Base-by-base conservation (phyloP, 2,888 invertebrate species). In the Bhutanitis thaidina region DNA sequence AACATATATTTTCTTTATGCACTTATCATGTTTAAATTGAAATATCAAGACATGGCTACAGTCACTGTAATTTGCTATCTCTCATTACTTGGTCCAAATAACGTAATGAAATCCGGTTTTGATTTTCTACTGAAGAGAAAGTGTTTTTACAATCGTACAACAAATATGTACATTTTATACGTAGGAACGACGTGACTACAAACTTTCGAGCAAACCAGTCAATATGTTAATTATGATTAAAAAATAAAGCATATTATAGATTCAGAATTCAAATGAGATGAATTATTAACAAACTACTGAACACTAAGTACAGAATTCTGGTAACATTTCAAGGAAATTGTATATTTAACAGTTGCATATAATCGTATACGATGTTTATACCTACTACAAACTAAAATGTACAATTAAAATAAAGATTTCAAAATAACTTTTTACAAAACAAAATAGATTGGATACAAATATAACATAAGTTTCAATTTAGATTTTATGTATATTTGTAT, bases 31-130 rank as follows among this genome's bases (percentile, higher is more conserved):
- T 36, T 46, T 35, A 40, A 41, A 46, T 46, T 44, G 16, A 27
- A 45, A n/a, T 43, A 35, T 9, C 35, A 29, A 8, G 32, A 7
- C 29, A 40, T 36, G 36, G 16, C 37, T 20, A 29, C 8, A 46
- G 9, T 40, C 37, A 12, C 16, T 43, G 43, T 38, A 51, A 46
- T 52, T 36, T 27, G 30, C 34, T 41, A 29, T 52, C 41, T 47
- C 13, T 37, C 27, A 15, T 44, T 34, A 15, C 14, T 41, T 36
- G 45, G 7, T 32, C 41, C 52, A 49, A 57, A 52, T 49, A 49
- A 47, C 44, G 20, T 45, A 55, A 45, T 34, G 41, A 39, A 54
- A 58, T 64, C 62, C 62, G 61, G 61, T 59, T 54, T 43, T 49
- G 53, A 54, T 58, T 47, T 49, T 49, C 47, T 44, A 45, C 12